Evolutionary conservation across 2,888 invertebrate genomes (phyloP), one percentile per base, ranked within the genome.

Genomic region (Entomobrya proxima): DNA sequence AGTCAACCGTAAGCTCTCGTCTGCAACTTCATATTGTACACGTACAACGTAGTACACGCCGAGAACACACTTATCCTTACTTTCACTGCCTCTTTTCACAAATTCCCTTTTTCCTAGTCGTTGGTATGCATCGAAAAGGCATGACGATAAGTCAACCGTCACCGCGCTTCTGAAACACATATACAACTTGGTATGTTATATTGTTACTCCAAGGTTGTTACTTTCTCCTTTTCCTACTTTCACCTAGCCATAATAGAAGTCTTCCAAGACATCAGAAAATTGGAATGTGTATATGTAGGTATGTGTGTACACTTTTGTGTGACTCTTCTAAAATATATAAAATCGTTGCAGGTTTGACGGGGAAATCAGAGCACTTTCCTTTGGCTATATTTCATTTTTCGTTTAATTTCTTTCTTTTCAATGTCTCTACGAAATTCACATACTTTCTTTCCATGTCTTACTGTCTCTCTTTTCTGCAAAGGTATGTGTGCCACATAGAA

Each of bases 361-460:
- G n/a, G 37, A 9, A 79, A 69, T 55, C 80, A 21, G 69, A 64
- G 32, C 74, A 81, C 35, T 74, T 61, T 74, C 74, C 69, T 30
- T 30, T 21, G 61, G 72, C 81, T 21, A 74, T 81, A 74, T 81
- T 81, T 81, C 81, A 81, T 81, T 58, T n/a, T 74, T 74, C 47
- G 58, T 61, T 58, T 74, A 74, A 74, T 74, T 74, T 58, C 72
- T 74, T 81, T 40, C 35, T 37, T 35, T 27, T 27, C 61, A 35
- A 44, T n/a, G 24, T 35, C 69, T 69, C 6, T 9, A 74, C 32
- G 18, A 32, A 30, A 13, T 74, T 32, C 35, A 52, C 74, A 18
- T 55, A 18, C 75, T 35, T 24, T 35, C 32, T 55, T 15, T 24
- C 27, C 40, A 35, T 27, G 30, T 5, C 11, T 3, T 64, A 3